phyloP scores from a whole-genome alignment of 2,113 vertebrate genomes.

The Plotosus lineatus region DNA sequence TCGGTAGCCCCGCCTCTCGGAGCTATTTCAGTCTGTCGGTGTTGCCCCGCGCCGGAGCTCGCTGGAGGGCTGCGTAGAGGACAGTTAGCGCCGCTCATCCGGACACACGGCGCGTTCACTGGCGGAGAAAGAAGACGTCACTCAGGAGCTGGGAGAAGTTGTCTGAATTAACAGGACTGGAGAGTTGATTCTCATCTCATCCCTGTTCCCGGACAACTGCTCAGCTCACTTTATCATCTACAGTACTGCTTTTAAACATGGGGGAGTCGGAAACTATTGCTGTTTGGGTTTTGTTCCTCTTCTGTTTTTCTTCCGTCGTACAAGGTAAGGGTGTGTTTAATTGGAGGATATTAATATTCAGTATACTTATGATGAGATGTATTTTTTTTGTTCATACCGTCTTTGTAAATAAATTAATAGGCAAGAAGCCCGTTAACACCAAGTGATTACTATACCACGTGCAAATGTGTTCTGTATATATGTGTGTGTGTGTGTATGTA shows the following conservation, averaged over 20 bases:
- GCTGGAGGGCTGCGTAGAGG: not conserved
- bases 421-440: not conserved
- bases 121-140: not conserved
- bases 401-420: not conserved
- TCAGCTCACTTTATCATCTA: not conserved
- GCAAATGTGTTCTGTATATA: too few relatives aligned
- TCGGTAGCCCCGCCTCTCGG: not conserved
- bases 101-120: not conserved
- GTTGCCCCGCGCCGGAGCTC: not conserved
- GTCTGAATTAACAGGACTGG: not conserved
- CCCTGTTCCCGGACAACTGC: too few relatives aligned
- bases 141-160: slow-evolving; percentile 11
- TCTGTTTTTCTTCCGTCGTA: slow-evolving; percentile 44
- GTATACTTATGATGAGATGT: not conserved
- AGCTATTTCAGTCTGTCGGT: slow-evolving; percentile 7
- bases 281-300: slow-evolving; percentile 62
- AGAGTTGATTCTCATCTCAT: not conserved
- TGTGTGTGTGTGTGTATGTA: too few relatives aligned
- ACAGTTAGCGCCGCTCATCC: not conserved
- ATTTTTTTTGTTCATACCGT: too few relatives aligned
- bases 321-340: slow-evolving; percentile 54
- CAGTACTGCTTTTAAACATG: slow-evolving; percentile 59
- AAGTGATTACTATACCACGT: not conserved
- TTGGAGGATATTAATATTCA: not conserved
- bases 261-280: slow-evolving; percentile 56